These are phyloP conservation scores for Procambarus virginalis DNA, from an alignment of 1,140 invertebrate genomes.

Conservation along the genomic window DNA sequence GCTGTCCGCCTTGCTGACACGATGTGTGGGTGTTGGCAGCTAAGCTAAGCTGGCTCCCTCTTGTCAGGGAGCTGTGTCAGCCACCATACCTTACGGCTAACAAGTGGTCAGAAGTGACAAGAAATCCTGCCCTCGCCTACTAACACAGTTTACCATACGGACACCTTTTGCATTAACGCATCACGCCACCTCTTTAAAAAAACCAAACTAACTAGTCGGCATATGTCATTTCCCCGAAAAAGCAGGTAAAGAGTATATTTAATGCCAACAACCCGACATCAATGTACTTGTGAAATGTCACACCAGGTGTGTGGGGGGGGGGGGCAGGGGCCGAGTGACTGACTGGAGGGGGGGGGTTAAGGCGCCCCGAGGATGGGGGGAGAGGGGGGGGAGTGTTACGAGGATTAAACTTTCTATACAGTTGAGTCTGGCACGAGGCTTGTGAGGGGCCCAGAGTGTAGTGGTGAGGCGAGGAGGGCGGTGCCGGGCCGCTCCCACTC, in stretches of 20 bases:
- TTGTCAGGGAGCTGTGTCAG: too few species aligned
- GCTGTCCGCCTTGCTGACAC: too few species aligned
- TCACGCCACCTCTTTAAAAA: too few species aligned
- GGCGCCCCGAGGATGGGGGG: not conserved
- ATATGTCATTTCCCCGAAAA: not conserved
- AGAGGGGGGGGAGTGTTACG: not conserved
- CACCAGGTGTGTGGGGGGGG: not conserved
- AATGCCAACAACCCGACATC: not conserved
- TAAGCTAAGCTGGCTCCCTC: too few species aligned
- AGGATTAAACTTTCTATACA: not conserved
- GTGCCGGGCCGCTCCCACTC: not conserved
- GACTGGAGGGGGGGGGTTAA: not conserved
- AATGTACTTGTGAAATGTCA: not conserved
- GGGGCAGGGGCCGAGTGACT: too few species aligned
- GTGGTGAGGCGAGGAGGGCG: not conserved
- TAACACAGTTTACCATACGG: too few species aligned
- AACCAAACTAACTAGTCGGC: too few species aligned
- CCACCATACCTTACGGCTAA: too few species aligned
- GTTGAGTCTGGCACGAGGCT: not conserved
- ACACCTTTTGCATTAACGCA: too few species aligned
- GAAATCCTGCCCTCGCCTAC: too few species aligned
- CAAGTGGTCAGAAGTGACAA: too few species aligned
- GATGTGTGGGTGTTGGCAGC: too few species aligned
- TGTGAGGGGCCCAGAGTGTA: not conserved
- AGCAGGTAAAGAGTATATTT: not conserved